Evolutionary conservation across 2,888 invertebrate species (phyloP).

Genomic region (Entomobrya multifasciata): DNA sequence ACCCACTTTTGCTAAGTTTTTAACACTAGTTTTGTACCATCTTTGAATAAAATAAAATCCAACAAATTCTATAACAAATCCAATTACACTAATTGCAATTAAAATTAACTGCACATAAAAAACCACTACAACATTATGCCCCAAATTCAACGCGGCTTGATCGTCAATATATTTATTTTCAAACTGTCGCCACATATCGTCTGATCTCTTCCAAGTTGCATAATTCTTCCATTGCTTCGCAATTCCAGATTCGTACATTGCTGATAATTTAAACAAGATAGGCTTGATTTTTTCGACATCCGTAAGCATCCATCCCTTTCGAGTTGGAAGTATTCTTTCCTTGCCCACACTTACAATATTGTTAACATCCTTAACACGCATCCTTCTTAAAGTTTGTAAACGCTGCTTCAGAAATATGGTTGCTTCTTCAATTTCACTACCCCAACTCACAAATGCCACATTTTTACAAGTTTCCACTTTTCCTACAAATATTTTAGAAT

Average conservation of each 20-base stretch:
- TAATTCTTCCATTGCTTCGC: neutral
- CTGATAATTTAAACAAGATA: neutral
- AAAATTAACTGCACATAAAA: too few relatives aligned
- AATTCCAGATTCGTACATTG: slow-evolving; percentile 14
- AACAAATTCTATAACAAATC: too few relatives aligned
- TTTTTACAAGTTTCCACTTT: neutral
- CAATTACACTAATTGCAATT: too few relatives aligned
- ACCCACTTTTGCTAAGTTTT: too few relatives aligned
- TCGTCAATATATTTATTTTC: too few relatives aligned
- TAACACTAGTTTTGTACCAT: too few relatives aligned
- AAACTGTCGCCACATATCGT: too few relatives aligned
- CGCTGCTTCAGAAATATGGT: neutral
- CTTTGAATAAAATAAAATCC: too few relatives aligned
- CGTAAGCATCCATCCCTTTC: neutral
- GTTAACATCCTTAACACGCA: neutral
- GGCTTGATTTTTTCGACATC: neutral
- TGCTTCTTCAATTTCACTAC: neutral
- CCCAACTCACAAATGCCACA: slow-evolving; percentile 27
- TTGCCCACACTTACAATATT: neutral
- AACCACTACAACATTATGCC: too few relatives aligned
- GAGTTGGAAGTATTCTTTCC: neutral
- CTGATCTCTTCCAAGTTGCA: too few relatives aligned
- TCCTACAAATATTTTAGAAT: neutral
- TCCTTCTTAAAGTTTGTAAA: neutral
- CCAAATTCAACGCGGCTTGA: too few relatives aligned